phyloP scores from a whole-genome alignment of 2,888 invertebrate species.

The Himalopsyche japonica region DNA sequence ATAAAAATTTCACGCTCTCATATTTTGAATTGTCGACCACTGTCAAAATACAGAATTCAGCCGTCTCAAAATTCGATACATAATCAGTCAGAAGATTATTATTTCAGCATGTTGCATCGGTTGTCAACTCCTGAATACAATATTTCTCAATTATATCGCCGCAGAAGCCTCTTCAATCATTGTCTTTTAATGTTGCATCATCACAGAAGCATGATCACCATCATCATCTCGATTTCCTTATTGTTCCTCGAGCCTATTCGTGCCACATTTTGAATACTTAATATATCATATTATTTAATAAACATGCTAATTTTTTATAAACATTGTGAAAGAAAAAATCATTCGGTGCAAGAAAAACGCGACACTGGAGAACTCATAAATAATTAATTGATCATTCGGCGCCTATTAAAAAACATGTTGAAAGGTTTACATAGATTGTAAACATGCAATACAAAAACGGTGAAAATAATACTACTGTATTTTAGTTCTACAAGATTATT shows the following conservation, averaged over 20 bases:
- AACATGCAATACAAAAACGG: no score
- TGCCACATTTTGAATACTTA: background rate
- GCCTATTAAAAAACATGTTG: background rate
- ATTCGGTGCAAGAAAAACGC: background rate
- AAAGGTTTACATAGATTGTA: background rate
- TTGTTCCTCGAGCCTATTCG: background rate
- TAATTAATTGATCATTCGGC: background rate
- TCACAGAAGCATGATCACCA: background rate
- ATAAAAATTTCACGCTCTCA: no score
- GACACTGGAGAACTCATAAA: background rate
- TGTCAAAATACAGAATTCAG: no score
- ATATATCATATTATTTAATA: background rate
- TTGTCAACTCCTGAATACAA: background rate
- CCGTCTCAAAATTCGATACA: no score
- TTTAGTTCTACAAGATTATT: no score
- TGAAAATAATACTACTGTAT: no score
- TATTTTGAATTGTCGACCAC: no score
- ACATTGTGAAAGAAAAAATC: background rate
- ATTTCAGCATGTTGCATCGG: no score
- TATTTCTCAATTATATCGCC: background rate
- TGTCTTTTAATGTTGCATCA: background rate
- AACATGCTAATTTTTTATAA: background rate
- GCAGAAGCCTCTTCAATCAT: background rate
- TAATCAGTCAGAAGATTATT: no score
- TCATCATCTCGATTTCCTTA: background rate